A percentile compares a stretch with the other conserved stretches of the same genome.
Conservation (phyloP, 1,140 invertebrate genomes). For the Pomacea maculata region DNA sequence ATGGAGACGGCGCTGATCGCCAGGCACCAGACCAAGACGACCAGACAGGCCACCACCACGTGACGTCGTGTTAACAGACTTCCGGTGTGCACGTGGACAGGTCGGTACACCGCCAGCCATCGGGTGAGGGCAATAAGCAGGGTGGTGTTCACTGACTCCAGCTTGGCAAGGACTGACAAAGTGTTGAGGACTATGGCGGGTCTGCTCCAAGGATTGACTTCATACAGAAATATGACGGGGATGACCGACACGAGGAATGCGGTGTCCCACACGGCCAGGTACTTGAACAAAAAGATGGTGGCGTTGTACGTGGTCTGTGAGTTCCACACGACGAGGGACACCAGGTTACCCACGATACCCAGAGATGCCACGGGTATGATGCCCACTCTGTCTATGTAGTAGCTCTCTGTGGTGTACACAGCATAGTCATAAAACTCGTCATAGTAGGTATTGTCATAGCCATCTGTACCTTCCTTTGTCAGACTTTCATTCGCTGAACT, state of each 20-base stretch:
- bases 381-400: not conserved
- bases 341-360: not conserved
- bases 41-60: not conserved
- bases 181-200: not conserved
- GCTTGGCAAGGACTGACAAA: not conserved
- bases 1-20: not conserved
- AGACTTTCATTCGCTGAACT: too few relatives aligned
- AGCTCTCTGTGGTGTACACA: too few relatives aligned
- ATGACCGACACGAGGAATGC: not conserved
- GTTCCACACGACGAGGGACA: not conserved
- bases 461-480: too few relatives aligned
- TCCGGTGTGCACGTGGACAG: not conserved
- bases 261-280: constrained; percentile 7
- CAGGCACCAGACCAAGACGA: not conserved
- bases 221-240: not conserved
- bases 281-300: not conserved
- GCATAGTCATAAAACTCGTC: too few relatives aligned
- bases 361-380: not conserved
- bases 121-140: not conserved
- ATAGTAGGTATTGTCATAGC: too few relatives aligned
- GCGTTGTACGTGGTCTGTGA: not conserved
- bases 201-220: not conserved
- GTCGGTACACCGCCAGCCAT: not conserved
- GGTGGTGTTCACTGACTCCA: not conserved
- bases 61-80: not conserved